Evolutionary conservation across 2,113 vertebrate species (phyloP).

Genomic region (Rhea americana): DNA sequence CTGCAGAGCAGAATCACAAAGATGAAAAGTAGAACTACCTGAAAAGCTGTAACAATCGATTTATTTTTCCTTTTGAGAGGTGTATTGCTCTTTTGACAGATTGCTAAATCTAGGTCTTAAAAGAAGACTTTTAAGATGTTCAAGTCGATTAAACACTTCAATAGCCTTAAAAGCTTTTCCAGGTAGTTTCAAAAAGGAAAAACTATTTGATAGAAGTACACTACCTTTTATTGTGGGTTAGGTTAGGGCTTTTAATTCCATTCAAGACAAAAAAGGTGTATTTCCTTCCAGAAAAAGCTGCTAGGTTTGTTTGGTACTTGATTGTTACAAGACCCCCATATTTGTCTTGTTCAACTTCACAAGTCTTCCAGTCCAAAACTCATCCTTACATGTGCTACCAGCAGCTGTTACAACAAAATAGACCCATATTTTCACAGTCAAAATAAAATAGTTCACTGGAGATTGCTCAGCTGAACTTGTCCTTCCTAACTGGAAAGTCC

Average conservation of each 20-base stretch:
- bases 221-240: neutral
- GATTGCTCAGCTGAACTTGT: neutral
- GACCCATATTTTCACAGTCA: accelerated
- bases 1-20: neutral
- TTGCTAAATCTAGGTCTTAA: neutral
- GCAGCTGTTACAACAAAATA: neutral
- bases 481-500: neutral
- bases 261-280: neutral
- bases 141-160: neutral
- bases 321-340: neutral
- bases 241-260: neutral
- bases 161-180: neutral
- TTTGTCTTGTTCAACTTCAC: neutral
- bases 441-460: neutral
- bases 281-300: neutral
- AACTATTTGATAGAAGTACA: neutral
- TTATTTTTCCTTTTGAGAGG: neutral
- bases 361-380: neutral
- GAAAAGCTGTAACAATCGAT: neutral
- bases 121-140: neutral
- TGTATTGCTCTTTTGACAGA: neutral
- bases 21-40: neutral
- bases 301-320: neutral
- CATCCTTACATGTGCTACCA: neutral
- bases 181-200: neutral